Evolutionary conservation across 2,113 vertebrate genomes (phyloP), one percentile per base, ranked within the genome.

Genomic region (Pelecanoides urinatrix): DNA sequence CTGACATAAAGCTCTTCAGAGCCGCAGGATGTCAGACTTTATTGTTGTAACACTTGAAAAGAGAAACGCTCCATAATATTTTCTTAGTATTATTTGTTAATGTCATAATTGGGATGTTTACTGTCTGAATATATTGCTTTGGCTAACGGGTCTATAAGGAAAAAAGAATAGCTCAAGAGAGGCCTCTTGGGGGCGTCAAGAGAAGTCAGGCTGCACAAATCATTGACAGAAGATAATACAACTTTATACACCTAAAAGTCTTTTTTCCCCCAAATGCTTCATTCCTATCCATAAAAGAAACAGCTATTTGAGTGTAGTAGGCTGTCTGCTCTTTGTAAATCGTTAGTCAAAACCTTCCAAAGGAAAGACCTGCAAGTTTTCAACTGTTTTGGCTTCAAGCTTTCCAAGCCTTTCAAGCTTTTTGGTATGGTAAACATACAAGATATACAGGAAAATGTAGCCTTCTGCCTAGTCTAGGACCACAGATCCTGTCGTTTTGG

Each of bases 341-440:
- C 7, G 7, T 71, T 96, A 92, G 88, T 81, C 65, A 92, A 90
- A 96, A 63, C 56, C 65, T 86, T 84, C 72, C 52, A 89, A 77
- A 84, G 65, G 76, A 86, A 88, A 94, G 90, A 91, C 82, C 94
- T 96, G 94, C 52, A 95, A 91, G 61, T 78, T 92, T 92, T 96
- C 95, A 96, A 89, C 62, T 16, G 50, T 90, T 83, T 86, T 71
- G 72, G 42, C 68, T 95, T 85, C 42, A 27, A 76, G 72, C 36
- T 96, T 88, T 79, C 82, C 62, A 82, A 82, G 23, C 44, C 58
- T 90, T 94, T 94, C 86, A 92, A 73, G 67, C 30, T 86, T 58
- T 58, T 44, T 3, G 0, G 42, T 79, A 66, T 53, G 32, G 82
- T 65, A 95, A 90, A 77, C 27, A 72, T 20, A 52, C 7, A 86